Conservation (phyloP, 35 echinoderm and acorn worm genomes). For the Lytechinus pictus region DNA sequence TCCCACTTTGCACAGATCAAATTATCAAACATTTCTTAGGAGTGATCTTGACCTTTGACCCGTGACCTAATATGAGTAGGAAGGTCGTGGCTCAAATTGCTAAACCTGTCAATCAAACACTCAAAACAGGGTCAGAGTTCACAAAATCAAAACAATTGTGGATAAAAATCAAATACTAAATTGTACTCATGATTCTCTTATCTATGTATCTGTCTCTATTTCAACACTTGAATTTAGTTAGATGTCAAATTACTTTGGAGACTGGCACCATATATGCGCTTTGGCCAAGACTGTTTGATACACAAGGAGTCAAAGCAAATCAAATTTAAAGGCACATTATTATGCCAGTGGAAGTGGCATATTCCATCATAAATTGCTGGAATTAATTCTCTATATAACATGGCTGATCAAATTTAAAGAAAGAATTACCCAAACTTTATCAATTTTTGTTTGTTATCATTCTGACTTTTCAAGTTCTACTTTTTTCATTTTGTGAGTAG, state of each 20-base stretch:
- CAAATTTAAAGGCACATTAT: background rate
- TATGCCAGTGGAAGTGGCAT: too few species aligned
- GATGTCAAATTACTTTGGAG: background rate
- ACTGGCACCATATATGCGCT: background rate
- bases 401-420: too few species aligned
- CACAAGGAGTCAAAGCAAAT: background rate
- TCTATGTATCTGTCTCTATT: background rate
- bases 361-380: too few species aligned
- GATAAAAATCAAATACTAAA: background rate
- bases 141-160: slow-evolving; percentile 6
- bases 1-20: background rate
- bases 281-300: background rate
- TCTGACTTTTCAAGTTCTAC: too few species aligned
- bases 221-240: background rate
- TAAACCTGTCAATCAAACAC: slow-evolving; percentile 1
- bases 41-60: slow-evolving; percentile 10
- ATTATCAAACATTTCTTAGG: slow-evolving; percentile 20
- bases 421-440: too few species aligned
- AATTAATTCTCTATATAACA: too few species aligned
- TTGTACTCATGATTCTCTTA: background rate
- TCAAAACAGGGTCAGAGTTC: background rate
- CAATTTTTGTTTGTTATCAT: too few species aligned
- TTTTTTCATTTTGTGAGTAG: too few species aligned
- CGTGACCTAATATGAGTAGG: background rate
- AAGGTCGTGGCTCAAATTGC: slow-evolving; percentile 1